Evolutionary conservation across 2,888 invertebrate genomes (phyloP).

Genomic region (Hirtodrosophila cameraria): DNA sequence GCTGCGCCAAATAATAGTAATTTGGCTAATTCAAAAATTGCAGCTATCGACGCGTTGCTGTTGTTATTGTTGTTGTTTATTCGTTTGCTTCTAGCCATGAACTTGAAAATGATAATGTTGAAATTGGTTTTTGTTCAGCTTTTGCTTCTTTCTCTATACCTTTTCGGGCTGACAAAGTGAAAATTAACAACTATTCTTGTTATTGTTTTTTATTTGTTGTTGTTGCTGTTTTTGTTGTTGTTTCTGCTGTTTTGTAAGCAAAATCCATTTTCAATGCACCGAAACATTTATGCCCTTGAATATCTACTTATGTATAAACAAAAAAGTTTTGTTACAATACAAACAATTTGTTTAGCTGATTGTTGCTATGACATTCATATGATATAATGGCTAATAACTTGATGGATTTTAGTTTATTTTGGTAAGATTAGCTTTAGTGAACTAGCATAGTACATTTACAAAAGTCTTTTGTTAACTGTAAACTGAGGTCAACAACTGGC

Average conservation of each 20-base stretch:
- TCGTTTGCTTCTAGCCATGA: slow-evolving; percentile 65
- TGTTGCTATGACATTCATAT: slow-evolving; percentile 32
- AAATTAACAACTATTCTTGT: slow-evolving; percentile 67
- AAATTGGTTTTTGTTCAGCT: slow-evolving; percentile 51
- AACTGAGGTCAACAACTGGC: too few relatives aligned
- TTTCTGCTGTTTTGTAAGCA: slow-evolving; percentile 9
- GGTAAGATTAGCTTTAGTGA: background rate
- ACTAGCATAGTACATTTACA: background rate
- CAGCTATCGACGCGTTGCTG: slow-evolving; percentile 57
- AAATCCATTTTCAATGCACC: slow-evolving; percentile 26
- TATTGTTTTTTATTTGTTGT: slow-evolving; percentile 28
- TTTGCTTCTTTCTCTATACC: slow-evolving; percentile 30
- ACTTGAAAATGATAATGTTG: slow-evolving; percentile 67
- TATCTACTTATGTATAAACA: slow-evolving; percentile 17
- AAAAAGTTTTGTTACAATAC: slow-evolving; percentile 24
- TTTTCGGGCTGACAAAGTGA: slow-evolving; percentile 64
- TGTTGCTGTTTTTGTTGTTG: slow-evolving; percentile 1
- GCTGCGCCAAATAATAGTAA: slow-evolving; percentile 79
- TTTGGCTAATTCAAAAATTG: slow-evolving; percentile 79
- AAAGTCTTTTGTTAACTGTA: too few relatives aligned
- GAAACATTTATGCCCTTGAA: slow-evolving; percentile 48
- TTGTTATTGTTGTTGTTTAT: slow-evolving; percentile 19
- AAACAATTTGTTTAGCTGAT: slow-evolving; percentile 47
- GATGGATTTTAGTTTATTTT: slow-evolving; percentile 1
- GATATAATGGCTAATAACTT: slow-evolving; percentile 12